phyloP scores from a whole-genome alignment of 1,140 invertebrate genomes.

The Bradysia coprophila region DNA sequence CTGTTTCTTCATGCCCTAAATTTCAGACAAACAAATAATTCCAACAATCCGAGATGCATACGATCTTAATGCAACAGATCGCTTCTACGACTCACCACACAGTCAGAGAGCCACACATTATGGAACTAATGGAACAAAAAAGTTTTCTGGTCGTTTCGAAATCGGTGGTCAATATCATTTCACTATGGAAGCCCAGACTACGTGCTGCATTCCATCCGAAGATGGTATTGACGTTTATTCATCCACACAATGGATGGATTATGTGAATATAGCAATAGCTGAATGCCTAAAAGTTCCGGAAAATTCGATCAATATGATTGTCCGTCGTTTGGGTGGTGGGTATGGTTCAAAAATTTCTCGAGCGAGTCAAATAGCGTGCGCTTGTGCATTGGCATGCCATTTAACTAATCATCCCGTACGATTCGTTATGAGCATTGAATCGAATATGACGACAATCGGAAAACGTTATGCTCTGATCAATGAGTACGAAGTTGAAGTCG shows the following conservation, averaged over 20 bases:
- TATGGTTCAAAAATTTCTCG: slow-evolving; percentile 50
- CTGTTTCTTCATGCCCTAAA: no score
- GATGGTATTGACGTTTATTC: slow-evolving; percentile 40
- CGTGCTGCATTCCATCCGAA: slow-evolving; percentile 34
- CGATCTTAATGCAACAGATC: no score
- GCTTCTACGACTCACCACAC: no score
- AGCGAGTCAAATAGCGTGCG: slow-evolving; percentile 28
- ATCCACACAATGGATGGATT: slow-evolving; percentile 46
- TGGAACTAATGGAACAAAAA: no score
- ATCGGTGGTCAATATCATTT: slow-evolving; percentile 24
- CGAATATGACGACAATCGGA: slow-evolving; percentile 42
- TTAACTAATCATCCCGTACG: slow-evolving; percentile 38
- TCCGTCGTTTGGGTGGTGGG: slow-evolving; percentile 47
- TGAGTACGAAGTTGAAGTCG: slow-evolving; percentile 36
- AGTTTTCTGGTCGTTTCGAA: slow-evolving; percentile 12
- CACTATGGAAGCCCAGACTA: slow-evolving; percentile 47
- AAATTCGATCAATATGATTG: slow-evolving; percentile 39
- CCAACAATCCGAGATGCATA: no score
- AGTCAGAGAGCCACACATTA: no score
- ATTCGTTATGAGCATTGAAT: slow-evolving; percentile 40
- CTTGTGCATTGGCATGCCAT: slow-evolving; percentile 39
- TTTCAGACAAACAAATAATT: no score
- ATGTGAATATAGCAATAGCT: slow-evolving; percentile 37
- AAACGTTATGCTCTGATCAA: slow-evolving; percentile 32
- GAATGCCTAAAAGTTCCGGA: slow-evolving; percentile 27